These are phyloP conservation scores for Papilio elwesi DNA, from an alignment of 2,888 invertebrate genomes.

Conservation along the genomic window DNA sequence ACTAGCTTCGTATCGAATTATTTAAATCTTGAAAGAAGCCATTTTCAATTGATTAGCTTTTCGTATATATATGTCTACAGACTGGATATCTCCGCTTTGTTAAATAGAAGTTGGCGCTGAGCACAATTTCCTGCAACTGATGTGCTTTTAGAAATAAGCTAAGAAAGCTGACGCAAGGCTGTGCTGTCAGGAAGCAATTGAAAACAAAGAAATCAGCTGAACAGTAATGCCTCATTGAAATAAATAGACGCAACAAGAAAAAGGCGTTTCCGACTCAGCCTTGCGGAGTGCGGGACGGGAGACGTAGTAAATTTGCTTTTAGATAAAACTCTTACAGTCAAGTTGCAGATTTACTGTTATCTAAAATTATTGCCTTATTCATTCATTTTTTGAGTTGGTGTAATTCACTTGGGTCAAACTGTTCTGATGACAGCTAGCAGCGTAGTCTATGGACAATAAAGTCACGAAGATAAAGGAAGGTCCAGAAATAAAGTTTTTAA, in stretches of 20 bases:
- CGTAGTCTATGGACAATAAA: too few relatives aligned
- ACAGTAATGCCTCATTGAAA: not conserved
- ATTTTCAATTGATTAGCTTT: not conserved
- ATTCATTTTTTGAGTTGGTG: not conserved
- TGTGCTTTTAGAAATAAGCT: too few relatives aligned
- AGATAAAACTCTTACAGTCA: conserved; percentile 13
- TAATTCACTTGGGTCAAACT: too few relatives aligned
- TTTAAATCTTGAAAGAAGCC: not conserved
- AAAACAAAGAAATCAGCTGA: not conserved
- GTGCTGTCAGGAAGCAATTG: too few relatives aligned
- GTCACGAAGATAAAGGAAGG: too few relatives aligned
- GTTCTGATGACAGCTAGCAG: too few relatives aligned
- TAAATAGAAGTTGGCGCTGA: not conserved
- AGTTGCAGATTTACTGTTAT: not conserved
- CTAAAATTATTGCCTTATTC: not conserved
- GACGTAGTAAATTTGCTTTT: conserved; percentile 1
- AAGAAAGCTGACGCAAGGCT: too few relatives aligned
- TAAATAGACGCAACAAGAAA: conserved; percentile 23
- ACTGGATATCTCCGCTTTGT: not conserved
- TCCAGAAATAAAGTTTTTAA: too few relatives aligned
- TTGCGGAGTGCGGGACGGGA: not conserved
- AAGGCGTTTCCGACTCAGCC: conserved; percentile 29
- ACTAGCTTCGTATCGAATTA: not conserved
- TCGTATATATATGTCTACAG: not conserved
- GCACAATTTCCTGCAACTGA: not conserved